Evolutionary conservation across 2,113 vertebrate species (phyloP).

Genomic region (Heteronetta atricapilla): DNA sequence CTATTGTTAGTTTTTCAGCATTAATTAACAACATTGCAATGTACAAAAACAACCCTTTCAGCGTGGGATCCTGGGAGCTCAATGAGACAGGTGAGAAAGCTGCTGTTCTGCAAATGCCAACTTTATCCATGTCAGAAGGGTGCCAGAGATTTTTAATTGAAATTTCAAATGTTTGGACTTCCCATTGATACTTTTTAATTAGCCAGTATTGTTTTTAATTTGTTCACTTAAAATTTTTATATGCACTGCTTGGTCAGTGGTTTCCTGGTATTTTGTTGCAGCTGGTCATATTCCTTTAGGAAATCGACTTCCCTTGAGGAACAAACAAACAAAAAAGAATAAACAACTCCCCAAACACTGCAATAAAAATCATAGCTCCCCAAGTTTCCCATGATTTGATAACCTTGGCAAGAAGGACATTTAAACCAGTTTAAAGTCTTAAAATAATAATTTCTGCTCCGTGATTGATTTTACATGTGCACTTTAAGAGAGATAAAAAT

Average conservation of each 20-base stretch:
- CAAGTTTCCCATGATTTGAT: slow-evolving; percentile 54
- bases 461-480: slow-evolving; percentile 49
- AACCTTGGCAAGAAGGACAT: slow-evolving; percentile 6
- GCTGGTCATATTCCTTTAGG: slow-evolving; percentile 54
- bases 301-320: slow-evolving; percentile 65
- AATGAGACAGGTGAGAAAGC: slow-evolving; percentile 64
- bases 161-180: slow-evolving; percentile 65
- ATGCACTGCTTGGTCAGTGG: slow-evolving; percentile 48
- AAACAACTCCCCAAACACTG: not conserved
- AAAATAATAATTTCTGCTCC: not conserved
- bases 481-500: slow-evolving; percentile 14
- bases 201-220: slow-evolving; percentile 66
- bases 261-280: slow-evolving; percentile 74
- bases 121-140: slow-evolving; percentile 59
- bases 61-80: slow-evolving; percentile 19
- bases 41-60: slow-evolving; percentile 45
- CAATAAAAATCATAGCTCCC: slow-evolving; percentile 35
- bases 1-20: slow-evolving; percentile 51
- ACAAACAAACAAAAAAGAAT: slow-evolving; percentile 35
- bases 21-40: slow-evolving; percentile 35
- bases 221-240: slow-evolving; percentile 47
- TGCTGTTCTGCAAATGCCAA: slow-evolving; percentile 55
- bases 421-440: not conserved
- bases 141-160: slow-evolving; percentile 61
- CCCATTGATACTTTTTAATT: slow-evolving; percentile 64